Percentiles rank a stretch among this genome's conserved stretches.
Conservation (phyloP, 2,797 vertebrate species). For the Masticophis lateralis region DNA sequence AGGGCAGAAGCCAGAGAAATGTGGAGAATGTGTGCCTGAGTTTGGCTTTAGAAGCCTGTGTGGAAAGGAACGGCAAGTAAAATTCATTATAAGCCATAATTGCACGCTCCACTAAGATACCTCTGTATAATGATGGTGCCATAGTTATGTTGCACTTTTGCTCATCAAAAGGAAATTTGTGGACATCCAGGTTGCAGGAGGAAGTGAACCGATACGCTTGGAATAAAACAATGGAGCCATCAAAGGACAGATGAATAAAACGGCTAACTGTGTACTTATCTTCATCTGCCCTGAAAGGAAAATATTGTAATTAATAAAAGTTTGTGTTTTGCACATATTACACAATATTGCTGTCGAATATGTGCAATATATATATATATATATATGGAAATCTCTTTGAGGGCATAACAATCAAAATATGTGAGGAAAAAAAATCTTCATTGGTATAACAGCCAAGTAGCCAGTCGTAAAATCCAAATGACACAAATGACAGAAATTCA, state of each 20-base stretch:
- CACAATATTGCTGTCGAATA: not conserved
- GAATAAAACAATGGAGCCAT: not conserved
- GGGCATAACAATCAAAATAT: not conserved
- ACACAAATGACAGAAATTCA: not conserved
- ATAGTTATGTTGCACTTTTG: conserved; percentile 14
- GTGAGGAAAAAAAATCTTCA: not conserved
- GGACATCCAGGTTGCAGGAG: conserved; percentile 2
- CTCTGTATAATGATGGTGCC: not conserved
- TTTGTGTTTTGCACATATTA: not conserved
- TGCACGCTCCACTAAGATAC: not conserved
- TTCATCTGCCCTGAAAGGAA: conserved; percentile 21
- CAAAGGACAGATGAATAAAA: not conserved
- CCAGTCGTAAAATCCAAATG: not conserved
- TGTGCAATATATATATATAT: not conserved
- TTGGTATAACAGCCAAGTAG: not conserved
- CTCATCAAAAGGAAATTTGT: conserved; percentile 15
- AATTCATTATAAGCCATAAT: not conserved
- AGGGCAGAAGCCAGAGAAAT: not conserved
- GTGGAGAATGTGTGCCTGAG: not conserved
- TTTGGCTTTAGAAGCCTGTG: not conserved
- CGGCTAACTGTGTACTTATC: not conserved
- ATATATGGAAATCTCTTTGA: not conserved
- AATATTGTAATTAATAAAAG: not conserved
- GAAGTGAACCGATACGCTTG: conserved; percentile 6
- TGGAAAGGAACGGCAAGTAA: not conserved